These are phyloP conservation scores for Hirtodrosophila cameraria DNA, from an alignment of 2,888 invertebrate genomes.

Conservation along the genomic window DNA sequence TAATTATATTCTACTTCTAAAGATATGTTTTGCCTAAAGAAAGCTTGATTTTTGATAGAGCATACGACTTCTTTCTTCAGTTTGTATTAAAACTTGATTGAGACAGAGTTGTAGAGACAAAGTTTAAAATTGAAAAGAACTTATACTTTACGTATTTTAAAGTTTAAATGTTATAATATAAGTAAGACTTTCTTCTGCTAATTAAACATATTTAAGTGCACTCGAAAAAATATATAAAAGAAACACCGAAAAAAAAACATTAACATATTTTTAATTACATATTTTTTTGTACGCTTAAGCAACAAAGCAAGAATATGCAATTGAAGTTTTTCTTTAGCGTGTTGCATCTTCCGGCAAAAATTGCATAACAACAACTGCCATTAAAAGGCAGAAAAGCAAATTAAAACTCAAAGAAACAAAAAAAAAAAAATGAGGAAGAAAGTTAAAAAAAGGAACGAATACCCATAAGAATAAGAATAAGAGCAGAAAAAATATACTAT, in stretches of 20 bases:
- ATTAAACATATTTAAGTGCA: conserved; percentile 17
- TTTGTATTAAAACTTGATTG: too few relatives aligned
- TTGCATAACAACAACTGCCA: conserved; percentile 73
- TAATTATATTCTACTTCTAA: too few relatives aligned
- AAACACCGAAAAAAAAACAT: conserved; percentile 16
- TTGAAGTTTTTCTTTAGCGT: conserved; percentile 59
- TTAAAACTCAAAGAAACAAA: conserved; percentile 58
- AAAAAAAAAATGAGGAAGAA: conserved; percentile 3
- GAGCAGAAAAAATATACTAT: conserved; percentile 14
- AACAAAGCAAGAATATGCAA: conserved; percentile 47
- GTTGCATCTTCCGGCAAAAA: conserved; percentile 49
- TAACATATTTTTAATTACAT: conserved; percentile 72
- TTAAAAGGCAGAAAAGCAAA: conserved; percentile 78
- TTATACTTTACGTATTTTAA: too few relatives aligned
- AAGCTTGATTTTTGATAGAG: too few relatives aligned
- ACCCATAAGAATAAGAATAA: conserved; percentile 42
- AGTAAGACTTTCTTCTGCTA: not conserved
- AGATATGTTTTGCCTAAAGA: too few relatives aligned
- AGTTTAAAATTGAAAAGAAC: too few relatives aligned
- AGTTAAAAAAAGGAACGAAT: conserved; percentile 18
- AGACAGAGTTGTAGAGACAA: too few relatives aligned
- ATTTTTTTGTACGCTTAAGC: conserved; percentile 39
- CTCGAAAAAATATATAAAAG: conserved; percentile 3
- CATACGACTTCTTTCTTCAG: too few relatives aligned
- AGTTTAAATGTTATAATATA: too few relatives aligned